Evolutionary conservation across 2,113 vertebrate species (phyloP).

Genomic region (Lota lota): DNA sequence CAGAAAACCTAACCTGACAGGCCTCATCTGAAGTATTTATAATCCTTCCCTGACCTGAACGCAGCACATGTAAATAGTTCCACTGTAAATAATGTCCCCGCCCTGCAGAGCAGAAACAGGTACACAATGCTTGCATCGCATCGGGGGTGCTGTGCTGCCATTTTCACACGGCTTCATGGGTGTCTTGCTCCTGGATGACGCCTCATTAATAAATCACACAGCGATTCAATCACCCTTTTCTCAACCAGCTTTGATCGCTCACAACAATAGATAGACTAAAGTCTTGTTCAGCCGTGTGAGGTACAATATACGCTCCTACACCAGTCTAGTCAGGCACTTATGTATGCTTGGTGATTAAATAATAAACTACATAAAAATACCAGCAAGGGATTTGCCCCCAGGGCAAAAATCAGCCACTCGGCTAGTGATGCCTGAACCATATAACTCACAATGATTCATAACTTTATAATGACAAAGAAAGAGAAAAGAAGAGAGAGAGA

Average conservation of each 20-base stretch:
- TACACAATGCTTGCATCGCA: constrained; percentile 40
- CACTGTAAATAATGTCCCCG: constrained; percentile 39
- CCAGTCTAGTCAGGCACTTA: constrained; percentile 38
- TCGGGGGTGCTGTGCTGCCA: constrained; percentile 27
- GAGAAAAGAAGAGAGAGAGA: too few relatives aligned
- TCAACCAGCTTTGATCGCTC: background rate
- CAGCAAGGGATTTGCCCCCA: constrained; percentile 27
- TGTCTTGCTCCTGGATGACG: constrained; percentile 32
- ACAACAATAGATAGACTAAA: too few relatives aligned
- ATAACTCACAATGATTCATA: too few relatives aligned
- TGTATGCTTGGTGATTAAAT: constrained; percentile 60
- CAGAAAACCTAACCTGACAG: constrained; percentile 28
- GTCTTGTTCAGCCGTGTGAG: constrained; percentile 37
- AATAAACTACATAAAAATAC: constrained; percentile 62
- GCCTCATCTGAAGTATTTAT: constrained; percentile 47
- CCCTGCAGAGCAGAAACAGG: constrained; percentile 44
- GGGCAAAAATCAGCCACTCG: constrained; percentile 48
- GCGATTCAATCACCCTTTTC: constrained; percentile 47
- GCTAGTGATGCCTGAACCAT: constrained; percentile 27
- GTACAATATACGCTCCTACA: constrained; percentile 32
- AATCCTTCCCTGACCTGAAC: constrained; percentile 20
- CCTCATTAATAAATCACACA: constrained; percentile 55
- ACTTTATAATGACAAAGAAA: too few relatives aligned
- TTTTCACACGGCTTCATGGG: constrained; percentile 16
- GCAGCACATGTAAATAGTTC: constrained; percentile 43